These are phyloP conservation scores for Lacanobia wlatinum DNA, from an alignment of 2,888 invertebrate species.

Conservation along the genomic window DNA sequence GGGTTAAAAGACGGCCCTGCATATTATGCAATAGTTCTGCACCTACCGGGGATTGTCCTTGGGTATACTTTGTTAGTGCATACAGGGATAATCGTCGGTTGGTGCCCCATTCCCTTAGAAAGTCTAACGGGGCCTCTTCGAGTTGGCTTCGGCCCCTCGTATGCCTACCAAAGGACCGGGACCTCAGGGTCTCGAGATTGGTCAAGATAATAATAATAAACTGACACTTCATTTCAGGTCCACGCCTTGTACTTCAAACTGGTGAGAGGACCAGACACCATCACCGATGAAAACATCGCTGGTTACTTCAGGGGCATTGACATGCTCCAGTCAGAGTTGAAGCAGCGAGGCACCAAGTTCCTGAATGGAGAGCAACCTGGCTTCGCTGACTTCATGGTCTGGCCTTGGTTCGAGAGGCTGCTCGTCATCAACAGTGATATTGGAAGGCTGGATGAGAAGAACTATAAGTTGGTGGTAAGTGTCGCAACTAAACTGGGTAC, in stretches of 20 bases:
- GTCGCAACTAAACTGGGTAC: background rate
- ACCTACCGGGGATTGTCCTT: no score
- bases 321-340: slow-evolving; percentile 92
- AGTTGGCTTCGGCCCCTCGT: no score
- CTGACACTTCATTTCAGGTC: slow-evolving; percentile 71
- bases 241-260: slow-evolving; percentile 72
- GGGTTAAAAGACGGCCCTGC: no score
- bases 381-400: slow-evolving; percentile 95
- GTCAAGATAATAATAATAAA: background rate
- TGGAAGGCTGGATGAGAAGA: slow-evolving; percentile 88
- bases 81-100: no score
- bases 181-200: no score
- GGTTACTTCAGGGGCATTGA: slow-evolving; percentile 86
- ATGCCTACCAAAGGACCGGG: no score
- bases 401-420: slow-evolving; percentile 96
- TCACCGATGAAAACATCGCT: slow-evolving; percentile 73
- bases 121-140: no score
- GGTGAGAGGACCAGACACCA: slow-evolving; percentile 72
- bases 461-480: slow-evolving; percentile 86
- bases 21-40: no score
- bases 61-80: no score
- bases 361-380: slow-evolving; percentile 93
- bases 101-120: no score
- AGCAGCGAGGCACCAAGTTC: slow-evolving; percentile 91
- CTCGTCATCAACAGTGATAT: slow-evolving; percentile 86